A percentile compares a stretch with the other conserved stretches of the same genome.
Conservation (phyloP, 2,797 vertebrate species). For the Phalloptychus januarius region DNA sequence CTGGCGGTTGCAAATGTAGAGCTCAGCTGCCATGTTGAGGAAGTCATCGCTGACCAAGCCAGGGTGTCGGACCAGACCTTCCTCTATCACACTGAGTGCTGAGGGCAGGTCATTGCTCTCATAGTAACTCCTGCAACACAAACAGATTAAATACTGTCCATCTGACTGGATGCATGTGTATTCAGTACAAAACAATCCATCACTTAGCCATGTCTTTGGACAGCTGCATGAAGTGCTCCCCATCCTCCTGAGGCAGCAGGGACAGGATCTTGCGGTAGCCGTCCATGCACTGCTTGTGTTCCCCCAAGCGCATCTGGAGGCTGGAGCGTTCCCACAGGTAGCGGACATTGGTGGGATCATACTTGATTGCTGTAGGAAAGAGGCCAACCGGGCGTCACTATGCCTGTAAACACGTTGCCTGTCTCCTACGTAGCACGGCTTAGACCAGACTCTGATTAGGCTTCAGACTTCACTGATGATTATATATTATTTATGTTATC, state of each 20-base stretch:
- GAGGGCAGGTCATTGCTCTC: conserved; percentile 91
- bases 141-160: neutral
- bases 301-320: conserved; percentile 93
- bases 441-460: neutral
- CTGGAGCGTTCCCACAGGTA: conserved; percentile 96
- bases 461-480: neutral
- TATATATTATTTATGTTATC: neutral
- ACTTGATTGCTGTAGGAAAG: conserved; percentile 88
- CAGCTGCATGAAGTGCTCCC: conserved; percentile 95
- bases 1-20: conserved; percentile 91
- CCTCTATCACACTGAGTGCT: conserved; percentile 92
- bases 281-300: conserved; percentile 96
- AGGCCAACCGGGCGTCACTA: neutral
- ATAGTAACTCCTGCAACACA: conserved; percentile 89
- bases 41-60: conserved; percentile 91
- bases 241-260: conserved; percentile 91
- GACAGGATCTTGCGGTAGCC: conserved; percentile 93
- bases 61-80: conserved; percentile 90
- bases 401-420: neutral
- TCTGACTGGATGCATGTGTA: neutral
- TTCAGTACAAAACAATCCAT: neutral
- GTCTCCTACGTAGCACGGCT: neutral
- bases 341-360: conserved; percentile 91
- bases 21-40: conserved; percentile 93
- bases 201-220: conserved; percentile 96